phyloP scores from a whole-genome alignment of 2,888 invertebrate species.

The Torymus auratus region DNA sequence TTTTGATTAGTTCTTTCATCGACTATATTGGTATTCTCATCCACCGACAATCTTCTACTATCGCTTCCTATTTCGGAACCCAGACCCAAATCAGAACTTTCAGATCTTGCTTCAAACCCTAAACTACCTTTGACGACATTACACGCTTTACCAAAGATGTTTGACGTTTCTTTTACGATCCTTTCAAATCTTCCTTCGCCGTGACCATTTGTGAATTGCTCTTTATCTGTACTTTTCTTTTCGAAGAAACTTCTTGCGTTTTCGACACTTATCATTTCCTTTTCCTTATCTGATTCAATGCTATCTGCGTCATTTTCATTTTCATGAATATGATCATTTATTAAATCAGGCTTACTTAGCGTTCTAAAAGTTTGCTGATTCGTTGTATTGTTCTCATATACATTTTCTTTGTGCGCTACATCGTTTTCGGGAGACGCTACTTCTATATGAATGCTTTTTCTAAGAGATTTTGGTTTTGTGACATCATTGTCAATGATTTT shows the following conservation, averaged over 20 bases:
- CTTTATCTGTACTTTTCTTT: constrained; percentile 63
- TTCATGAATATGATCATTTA: constrained; percentile 50
- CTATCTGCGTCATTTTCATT: neutral
- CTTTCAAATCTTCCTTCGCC: constrained; percentile 71
- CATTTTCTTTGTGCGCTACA: constrained; percentile 12
- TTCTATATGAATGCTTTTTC: constrained; percentile 26
- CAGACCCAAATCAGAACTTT: constrained; percentile 73
- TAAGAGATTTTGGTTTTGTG: constrained; percentile 63
- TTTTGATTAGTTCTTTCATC: constrained; percentile 59
- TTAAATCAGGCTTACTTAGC: constrained; percentile 48
- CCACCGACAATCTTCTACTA: constrained; percentile 70
- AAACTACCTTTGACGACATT: constrained; percentile 71
- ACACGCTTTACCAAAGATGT: constrained; percentile 72
- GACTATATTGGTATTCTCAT: constrained; percentile 66
- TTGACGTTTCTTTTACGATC: constrained; percentile 73
- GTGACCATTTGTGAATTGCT: constrained; percentile 60
- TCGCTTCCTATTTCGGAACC: constrained; percentile 74
- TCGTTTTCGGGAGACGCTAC: constrained; percentile 4
- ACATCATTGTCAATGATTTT: constrained; percentile 74
- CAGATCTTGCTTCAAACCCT: constrained; percentile 74
- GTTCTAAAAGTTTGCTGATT: constrained; percentile 10
- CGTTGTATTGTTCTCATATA: constrained; percentile 20
- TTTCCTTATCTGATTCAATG: constrained; percentile 32
- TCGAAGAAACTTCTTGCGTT: constrained; percentile 69
- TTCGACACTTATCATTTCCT: constrained; percentile 63